Evolutionary conservation across 2,888 invertebrate species (phyloP), one percentile per base, ranked within the genome.

Genomic region (Chaetoderma sp.): DNA sequence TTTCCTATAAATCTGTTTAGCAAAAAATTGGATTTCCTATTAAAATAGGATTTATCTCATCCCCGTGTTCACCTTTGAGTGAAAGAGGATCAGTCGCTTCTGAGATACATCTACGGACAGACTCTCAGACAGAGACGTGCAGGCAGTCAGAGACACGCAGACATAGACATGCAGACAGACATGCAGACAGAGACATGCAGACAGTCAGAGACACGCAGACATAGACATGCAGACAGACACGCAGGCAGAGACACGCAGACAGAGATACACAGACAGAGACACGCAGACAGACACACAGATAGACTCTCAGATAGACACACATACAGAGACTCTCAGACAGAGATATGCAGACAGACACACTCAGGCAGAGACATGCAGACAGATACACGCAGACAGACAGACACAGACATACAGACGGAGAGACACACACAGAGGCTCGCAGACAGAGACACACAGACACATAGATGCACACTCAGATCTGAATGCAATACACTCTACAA

Each of bases 201-300:
- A 47, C 47, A 44, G 44, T 54, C 39, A 45, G 55, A 56, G 25
- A 56, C 25, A 44, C 16, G 49, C 49, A 55, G 42, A 61, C 28
- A 55, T 32, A 61, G 55, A 42, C 39, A 52, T 50, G 49, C 32
- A 55, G 42, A 63, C 52, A 63, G 59, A 58, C 32, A 66, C 42
- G 33, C 2, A 30, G 55, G 27, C 44, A 39, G 47, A 47, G 56
- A 67, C 54, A 60, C 18, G 50, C 45, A 56, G 57, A n/a, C n/a
- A n/a, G n/a, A n/a, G n/a, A n/a, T n/a, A n/a, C n/a, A n/a, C n/a
- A n/a, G n/a, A n/a, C 39, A 55, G 18, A 39, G 57, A 30, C 52
- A 39, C 50, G 50, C 52, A 55, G 59, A 27, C 21, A 47, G 47
- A 56, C n/a, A 18, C 10, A 18, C n/a, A 32, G 21, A n/a, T 4